These are phyloP conservation scores for Zaprionus nigranus DNA, from an alignment of 1,140 invertebrate species.

Conservation along the genomic window DNA sequence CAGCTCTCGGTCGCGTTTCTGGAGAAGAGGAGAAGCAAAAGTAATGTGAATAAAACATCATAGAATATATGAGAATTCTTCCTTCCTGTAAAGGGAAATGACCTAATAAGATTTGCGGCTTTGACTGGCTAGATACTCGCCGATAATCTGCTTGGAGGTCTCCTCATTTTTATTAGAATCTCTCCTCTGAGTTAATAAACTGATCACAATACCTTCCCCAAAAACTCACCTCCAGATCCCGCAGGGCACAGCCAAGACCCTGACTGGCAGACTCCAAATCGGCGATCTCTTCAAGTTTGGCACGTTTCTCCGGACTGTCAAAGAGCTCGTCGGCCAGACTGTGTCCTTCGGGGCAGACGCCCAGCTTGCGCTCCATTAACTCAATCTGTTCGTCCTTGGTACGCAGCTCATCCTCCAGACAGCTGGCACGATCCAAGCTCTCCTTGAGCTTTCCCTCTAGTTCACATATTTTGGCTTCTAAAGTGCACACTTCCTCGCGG, in stretches of 20 bases:
- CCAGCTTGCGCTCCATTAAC: slow-evolving; percentile 60
- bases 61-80: no score
- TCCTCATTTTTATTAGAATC: no score
- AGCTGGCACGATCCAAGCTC: slow-evolving; percentile 62
- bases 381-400: slow-evolving; percentile 74
- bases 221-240: slow-evolving; percentile 62
- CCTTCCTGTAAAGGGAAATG: no score
- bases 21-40: background rate
- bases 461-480: slow-evolving; percentile 73
- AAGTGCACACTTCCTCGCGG: slow-evolving; percentile 85
- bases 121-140: no score
- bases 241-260: slow-evolving; percentile 65
- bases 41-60: background rate
- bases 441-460: slow-evolving; percentile 49
- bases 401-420: slow-evolving; percentile 73
- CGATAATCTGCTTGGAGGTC: no score
- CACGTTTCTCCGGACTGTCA: slow-evolving; percentile 73
- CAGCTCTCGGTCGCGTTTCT: slow-evolving; percentile 66
- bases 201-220: no score
- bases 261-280: slow-evolving; percentile 63
- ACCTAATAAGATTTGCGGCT: no score
- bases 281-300: slow-evolving; percentile 55
- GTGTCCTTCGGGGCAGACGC: slow-evolving; percentile 63
- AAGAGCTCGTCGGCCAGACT: slow-evolving; percentile 77
- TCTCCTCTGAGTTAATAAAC: no score